phyloP scores from a whole-genome alignment of 2,797 vertebrate genomes.

The Clarias fuscus region DNA sequence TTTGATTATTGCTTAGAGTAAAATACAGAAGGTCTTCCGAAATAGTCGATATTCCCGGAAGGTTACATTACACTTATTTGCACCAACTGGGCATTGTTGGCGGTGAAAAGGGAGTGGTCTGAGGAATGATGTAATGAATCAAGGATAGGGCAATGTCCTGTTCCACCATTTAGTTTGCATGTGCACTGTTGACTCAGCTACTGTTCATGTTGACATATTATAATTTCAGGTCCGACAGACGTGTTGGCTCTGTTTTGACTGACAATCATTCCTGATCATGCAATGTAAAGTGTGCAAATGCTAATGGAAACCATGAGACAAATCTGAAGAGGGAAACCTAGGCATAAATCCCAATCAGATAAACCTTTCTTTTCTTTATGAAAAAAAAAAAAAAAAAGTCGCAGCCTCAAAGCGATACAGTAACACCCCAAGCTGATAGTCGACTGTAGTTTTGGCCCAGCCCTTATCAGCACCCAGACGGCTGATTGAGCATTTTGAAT shows the following conservation, averaged over 20 bases:
- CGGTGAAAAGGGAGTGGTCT: neutral
- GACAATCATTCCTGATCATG: neutral
- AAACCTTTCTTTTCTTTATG: conserved; percentile 18
- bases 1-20: conserved; percentile 67
- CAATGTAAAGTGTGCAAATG: conserved; percentile 10
- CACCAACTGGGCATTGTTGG: neutral
- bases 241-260: neutral
- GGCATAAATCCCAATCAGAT: conserved; percentile 33
- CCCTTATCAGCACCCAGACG: neutral
- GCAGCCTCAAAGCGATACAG: neutral
- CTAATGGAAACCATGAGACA: neutral
- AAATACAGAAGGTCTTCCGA: conserved; percentile 27
- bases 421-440: neutral
- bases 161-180: neutral
- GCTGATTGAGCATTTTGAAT: conserved; percentile 10
- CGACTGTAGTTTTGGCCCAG: neutral
- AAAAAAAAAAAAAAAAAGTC: neutral
- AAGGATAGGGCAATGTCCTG: neutral
- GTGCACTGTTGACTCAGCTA: neutral
- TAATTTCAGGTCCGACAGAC: conserved; percentile 3
- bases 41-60: conserved; percentile 16
- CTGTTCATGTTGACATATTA: conserved; percentile 4
- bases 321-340: neutral
- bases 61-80: neutral
- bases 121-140: neutral